Conservation (phyloP, 2,113 vertebrate genomes). For the Fregata magnificens region DNA sequence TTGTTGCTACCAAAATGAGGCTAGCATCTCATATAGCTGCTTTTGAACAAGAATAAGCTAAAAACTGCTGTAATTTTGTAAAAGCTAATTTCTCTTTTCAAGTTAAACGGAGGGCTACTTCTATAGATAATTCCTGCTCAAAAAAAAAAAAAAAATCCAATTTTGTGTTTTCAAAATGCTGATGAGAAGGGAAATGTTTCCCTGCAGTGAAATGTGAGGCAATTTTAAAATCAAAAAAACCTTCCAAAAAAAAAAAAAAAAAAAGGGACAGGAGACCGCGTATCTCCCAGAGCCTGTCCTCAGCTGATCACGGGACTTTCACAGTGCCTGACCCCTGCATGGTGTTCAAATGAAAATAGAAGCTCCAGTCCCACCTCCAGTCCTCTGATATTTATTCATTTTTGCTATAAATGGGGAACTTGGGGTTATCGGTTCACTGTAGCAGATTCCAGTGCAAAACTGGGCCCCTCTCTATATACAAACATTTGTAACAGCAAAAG, state of each 20-base stretch:
- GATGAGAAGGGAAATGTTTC: slow-evolving; percentile 3
- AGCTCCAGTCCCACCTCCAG: slow-evolving; percentile 45
- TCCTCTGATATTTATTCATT: slow-evolving; percentile 52
- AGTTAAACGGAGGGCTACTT: slow-evolving; percentile 35
- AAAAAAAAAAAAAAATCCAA: background rate
- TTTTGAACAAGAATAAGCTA: slow-evolving; percentile 53
- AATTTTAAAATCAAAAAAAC: background rate
- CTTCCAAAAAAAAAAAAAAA: background rate
- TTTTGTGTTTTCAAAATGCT: background rate
- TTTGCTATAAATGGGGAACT: slow-evolving; percentile 52
- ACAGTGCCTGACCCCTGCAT: slow-evolving; percentile 9
- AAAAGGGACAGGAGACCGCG: background rate
- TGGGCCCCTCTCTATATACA: slow-evolving; percentile 52
- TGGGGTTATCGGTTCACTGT: slow-evolving; percentile 25
- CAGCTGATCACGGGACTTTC: slow-evolving; percentile 40
- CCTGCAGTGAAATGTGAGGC: background rate
- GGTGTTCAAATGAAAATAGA: slow-evolving; percentile 47
- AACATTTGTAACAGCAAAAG: slow-evolving; percentile 63
- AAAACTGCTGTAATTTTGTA: slow-evolving; percentile 32
- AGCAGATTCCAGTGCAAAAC: slow-evolving; percentile 59
- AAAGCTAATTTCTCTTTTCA: slow-evolving; percentile 56
- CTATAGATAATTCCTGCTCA: background rate
- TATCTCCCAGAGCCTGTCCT: slow-evolving; percentile 18
- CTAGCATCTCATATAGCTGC: slow-evolving; percentile 34
- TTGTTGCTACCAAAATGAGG: slow-evolving; percentile 45